These are phyloP conservation scores for Epinotia nisella DNA, from an alignment of 2,888 invertebrate species.

Conservation along the genomic window DNA sequence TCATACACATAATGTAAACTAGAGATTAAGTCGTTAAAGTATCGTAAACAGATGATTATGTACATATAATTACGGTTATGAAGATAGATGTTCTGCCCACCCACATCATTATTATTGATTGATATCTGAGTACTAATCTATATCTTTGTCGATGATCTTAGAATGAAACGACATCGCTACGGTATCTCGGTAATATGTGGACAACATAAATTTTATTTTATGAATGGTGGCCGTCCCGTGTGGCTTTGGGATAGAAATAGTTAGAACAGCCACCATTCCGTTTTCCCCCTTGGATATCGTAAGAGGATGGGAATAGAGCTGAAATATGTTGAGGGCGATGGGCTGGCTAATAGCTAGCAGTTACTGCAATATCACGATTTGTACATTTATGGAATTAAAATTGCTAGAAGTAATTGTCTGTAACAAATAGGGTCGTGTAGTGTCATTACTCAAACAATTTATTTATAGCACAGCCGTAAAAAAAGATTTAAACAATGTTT, in stretches of 20 bases:
- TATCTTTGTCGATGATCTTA: neutral
- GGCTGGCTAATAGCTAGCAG: too few species aligned
- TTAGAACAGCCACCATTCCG: too few species aligned
- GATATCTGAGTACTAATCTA: neutral
- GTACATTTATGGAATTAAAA: too few species aligned
- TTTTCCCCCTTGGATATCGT: too few species aligned
- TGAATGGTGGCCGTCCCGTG: neutral
- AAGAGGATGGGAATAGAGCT: too few species aligned
- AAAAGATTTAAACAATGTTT: too few species aligned
- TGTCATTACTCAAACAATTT: too few species aligned
- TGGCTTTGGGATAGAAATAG: neutral
- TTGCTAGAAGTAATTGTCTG: too few species aligned
- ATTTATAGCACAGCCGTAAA: too few species aligned
- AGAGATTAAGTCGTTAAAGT: conserved; percentile 13
- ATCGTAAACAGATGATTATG: conserved; percentile 17
- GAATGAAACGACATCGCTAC: neutral
- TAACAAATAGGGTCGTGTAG: too few species aligned
- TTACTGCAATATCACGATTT: too few species aligned
- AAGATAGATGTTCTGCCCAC: conserved; percentile 15
- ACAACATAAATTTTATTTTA: too few species aligned
- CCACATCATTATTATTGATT: conserved; percentile 6
- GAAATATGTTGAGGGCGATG: neutral
- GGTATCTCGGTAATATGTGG: neutral
- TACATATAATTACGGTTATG: conserved; percentile 10
- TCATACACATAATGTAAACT: neutral